These are phyloP conservation scores for Phrynocephalus forsythii DNA, from an alignment of 2,797 vertebrate species.

Conservation along the genomic window DNA sequence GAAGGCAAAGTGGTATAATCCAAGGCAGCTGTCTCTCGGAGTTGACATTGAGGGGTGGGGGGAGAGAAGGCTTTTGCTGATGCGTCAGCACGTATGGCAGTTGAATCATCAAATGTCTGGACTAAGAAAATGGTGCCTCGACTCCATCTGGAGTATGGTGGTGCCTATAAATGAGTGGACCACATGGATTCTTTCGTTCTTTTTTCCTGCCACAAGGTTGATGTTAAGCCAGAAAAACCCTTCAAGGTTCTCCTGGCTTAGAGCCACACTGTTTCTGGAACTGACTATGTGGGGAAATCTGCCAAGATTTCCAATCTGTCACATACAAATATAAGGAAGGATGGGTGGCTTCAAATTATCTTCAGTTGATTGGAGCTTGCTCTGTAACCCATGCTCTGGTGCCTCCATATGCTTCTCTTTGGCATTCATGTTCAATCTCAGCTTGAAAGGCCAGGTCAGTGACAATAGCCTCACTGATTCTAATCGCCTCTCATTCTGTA, in stretches of 20 bases:
- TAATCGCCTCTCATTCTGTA: conserved; percentile 10
- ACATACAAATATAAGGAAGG: neutral
- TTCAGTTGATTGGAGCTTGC: neutral
- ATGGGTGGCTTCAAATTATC: neutral
- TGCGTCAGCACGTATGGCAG: neutral
- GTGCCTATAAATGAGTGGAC: neutral
- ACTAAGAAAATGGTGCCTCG: neutral
- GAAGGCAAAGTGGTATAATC: too few relatives aligned
- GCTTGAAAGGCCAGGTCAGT: neutral
- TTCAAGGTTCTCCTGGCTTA: conserved; percentile 12
- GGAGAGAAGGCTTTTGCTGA: neutral
- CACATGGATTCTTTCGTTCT: neutral
- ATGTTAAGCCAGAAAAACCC: neutral
- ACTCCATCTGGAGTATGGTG: neutral
- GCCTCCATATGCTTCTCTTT: neutral
- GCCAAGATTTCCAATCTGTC: neutral
- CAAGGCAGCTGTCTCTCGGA: neutral
- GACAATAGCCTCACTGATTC: conserved; percentile 14
- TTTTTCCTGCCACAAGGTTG: neutral
- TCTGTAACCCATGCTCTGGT: neutral
- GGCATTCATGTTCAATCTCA: conserved; percentile 5
- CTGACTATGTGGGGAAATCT: neutral
- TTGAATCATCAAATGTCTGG: neutral
- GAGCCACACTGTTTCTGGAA: neutral
- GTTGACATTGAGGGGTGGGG: neutral